These are phyloP conservation scores for Sciurus carolinensis DNA, from an alignment of 2,797 vertebrate species.

Conservation along the genomic window DNA sequence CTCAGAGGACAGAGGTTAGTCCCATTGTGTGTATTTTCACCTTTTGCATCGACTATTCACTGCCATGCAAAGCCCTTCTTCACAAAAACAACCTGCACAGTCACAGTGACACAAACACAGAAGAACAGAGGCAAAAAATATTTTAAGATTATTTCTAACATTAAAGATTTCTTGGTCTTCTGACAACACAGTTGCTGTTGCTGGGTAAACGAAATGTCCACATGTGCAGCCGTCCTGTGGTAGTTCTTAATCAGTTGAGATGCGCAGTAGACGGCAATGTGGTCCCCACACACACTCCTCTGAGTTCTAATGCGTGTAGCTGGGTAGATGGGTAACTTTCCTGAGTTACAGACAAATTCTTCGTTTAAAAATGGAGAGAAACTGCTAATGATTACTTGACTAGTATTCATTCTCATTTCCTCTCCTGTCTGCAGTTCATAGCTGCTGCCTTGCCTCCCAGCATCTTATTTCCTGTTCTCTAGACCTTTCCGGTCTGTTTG, in stretches of 20 bases:
- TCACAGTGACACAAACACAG: constrained; percentile 6
- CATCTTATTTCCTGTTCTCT: constrained; percentile 74
- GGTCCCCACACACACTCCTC: neutral
- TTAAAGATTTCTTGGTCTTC: neutral
- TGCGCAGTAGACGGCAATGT: neutral
- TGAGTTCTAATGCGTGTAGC: neutral
- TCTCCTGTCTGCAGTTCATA: neutral
- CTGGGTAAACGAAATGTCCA: neutral
- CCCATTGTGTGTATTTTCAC: neutral
- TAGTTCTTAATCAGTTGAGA: neutral
- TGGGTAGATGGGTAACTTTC: neutral
- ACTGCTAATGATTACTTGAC: neutral
- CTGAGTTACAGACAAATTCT: neutral
- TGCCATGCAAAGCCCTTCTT: constrained; percentile 4
- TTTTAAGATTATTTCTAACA: constrained; percentile 28
- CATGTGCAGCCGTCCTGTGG: neutral
- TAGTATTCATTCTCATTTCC: constrained; percentile 61
- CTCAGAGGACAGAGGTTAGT: neutral
- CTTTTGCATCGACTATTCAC: constrained; percentile 18
- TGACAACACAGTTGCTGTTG: neutral
- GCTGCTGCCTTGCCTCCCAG: constrained; percentile 58
- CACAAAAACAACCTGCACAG: neutral
- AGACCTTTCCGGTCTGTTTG: constrained; percentile 35
- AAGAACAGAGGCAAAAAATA: neutral
- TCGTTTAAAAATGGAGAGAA: constrained; percentile 54